Evolutionary conservation across 2,113 vertebrate genomes (phyloP).

Genomic region (Brachyhypopomus occidentalis): DNA sequence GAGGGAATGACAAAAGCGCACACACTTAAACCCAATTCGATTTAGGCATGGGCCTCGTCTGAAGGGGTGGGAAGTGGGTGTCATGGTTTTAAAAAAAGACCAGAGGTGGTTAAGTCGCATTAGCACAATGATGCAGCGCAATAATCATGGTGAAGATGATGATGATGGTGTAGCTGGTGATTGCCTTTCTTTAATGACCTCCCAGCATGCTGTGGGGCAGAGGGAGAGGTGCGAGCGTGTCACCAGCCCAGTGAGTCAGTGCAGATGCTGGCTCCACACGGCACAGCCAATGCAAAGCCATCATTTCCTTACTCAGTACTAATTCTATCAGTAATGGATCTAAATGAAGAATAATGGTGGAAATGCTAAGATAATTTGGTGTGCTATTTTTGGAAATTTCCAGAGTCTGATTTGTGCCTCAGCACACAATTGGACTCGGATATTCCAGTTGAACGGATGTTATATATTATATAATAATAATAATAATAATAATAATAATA

Average conservation of each 20-base stretch:
- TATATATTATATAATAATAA: no score
- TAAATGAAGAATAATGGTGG: constrained; percentile 26
- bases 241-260: constrained; percentile 9
- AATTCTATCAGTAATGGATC: constrained; percentile 42
- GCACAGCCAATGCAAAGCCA: not conserved
- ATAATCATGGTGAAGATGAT: constrained; percentile 63
- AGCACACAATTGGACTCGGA: constrained; percentile 6
- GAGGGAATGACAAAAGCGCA: constrained; percentile 10
- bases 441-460: constrained; percentile 33
- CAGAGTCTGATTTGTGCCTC: constrained; percentile 32
- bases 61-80: constrained; percentile 37
- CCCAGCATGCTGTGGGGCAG: constrained; percentile 37
- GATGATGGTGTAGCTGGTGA: constrained; percentile 46
- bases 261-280: not conserved
- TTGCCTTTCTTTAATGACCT: constrained; percentile 59
- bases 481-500: no score
- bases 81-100: constrained; percentile 68
- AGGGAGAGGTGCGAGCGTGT: constrained; percentile 38
- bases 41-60: constrained; percentile 37
- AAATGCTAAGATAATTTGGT: constrained; percentile 39
- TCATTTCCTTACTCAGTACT: constrained; percentile 22
- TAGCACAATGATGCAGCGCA: constrained; percentile 55
- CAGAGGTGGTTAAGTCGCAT: constrained; percentile 63
- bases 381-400: constrained; percentile 41
- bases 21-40: constrained; percentile 44